These are phyloP conservation scores for Theonella swinhoei DNA, from an alignment of 37 sponge, comb jelly and placozoan species.

Conservation along the genomic window DNA sequence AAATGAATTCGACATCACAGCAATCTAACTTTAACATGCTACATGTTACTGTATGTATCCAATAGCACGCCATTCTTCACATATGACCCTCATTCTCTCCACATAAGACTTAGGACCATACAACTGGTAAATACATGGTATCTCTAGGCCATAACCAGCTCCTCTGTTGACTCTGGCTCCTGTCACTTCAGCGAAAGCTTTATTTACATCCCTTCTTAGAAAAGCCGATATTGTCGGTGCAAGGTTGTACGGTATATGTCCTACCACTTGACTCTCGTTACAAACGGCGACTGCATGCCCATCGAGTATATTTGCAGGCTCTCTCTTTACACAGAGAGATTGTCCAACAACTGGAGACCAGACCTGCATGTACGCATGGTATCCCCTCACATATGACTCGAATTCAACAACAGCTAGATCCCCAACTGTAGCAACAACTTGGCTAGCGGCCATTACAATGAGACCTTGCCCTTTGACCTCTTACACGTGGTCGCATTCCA, in stretches of 20 bases:
- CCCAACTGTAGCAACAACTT: background rate
- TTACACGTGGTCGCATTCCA: background rate
- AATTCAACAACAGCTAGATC: background rate
- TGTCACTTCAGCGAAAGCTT: background rate
- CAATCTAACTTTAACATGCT: too few species aligned
- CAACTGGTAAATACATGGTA: background rate
- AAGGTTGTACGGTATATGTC: background rate
- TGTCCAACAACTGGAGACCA: background rate
- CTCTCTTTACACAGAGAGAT: background rate
- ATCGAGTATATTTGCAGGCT: background rate
- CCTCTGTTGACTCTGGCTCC: background rate
- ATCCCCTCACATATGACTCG: background rate
- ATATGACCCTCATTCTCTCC: background rate
- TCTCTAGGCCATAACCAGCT: background rate
- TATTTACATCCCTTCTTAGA: background rate
- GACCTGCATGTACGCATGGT: background rate
- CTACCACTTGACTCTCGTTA: background rate
- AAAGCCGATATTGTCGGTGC: background rate
- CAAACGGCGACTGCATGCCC: background rate
- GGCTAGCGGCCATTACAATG: too few species aligned
- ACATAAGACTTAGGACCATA: background rate
- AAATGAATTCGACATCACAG: too few species aligned
- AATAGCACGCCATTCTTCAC: background rate
- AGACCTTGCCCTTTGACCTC: background rate
- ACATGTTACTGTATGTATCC: too few species aligned